Percentiles rank a stretch among this genome's conserved stretches.
These are phyloP conservation scores for Recurvirostra avosetta DNA, from an alignment of 2,113 vertebrate genomes.

Conservation along the genomic window DNA sequence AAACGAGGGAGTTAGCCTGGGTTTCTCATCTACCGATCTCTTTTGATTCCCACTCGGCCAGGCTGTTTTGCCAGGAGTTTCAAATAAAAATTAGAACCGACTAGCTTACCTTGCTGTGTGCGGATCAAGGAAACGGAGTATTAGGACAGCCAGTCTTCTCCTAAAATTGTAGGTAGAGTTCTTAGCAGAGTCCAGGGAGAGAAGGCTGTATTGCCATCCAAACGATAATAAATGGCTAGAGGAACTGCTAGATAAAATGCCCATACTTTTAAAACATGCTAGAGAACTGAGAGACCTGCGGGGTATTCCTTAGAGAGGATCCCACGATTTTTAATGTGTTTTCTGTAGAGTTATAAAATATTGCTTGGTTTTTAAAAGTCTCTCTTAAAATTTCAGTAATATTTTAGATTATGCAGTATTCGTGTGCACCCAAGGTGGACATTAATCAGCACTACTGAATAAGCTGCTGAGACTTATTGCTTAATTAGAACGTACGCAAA, in stretches of 20 bases:
- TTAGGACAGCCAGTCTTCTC: background rate
- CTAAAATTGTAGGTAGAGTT: background rate
- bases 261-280: background rate
- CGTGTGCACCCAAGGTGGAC: background rate
- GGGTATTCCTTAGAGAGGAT: background rate
- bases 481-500: conserved; percentile 11
- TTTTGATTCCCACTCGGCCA: background rate
- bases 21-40: background rate
- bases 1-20: background rate
- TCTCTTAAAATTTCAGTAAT: background rate
- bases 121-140: background rate
- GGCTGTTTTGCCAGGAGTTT: background rate
- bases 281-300: background rate
- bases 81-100: background rate
- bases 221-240: background rate
- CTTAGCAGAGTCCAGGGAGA: background rate
- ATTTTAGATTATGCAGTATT: background rate
- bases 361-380: conserved; percentile 17
- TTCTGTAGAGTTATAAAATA: background rate
- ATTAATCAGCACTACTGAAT: background rate
- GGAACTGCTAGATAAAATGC: background rate
- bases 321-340: background rate
- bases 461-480: conserved; percentile 5
- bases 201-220: background rate
- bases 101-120: background rate